Base-by-base conservation (phyloP, 2,888 invertebrate species). In the Mayetiola destructor region DNA sequence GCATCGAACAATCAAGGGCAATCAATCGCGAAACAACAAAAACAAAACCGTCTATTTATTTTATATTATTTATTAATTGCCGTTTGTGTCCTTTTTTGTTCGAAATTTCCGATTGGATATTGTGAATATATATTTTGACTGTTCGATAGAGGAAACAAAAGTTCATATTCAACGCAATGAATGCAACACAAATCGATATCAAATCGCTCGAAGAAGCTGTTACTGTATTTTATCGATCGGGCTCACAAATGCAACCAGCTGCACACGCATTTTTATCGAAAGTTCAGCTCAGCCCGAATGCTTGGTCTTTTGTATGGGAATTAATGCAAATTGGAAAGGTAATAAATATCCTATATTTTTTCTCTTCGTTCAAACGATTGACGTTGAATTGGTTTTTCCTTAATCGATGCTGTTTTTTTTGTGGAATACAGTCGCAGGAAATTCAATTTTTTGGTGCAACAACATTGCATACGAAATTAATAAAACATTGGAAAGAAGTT, bases 381-480 rank as follows among this genome's bases (percentile, higher is more conserved):
- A 18, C n/a, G 16, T 37, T 20, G 39, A 40, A 16, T n/a, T n/a
- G n/a, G n/a, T 21, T 27, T 4, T 37, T 30, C 37, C 14, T 37
- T n/a, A 48, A 54, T 14, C 10, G n/a, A 56, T 14, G 8, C 23
- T 21, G 53, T 39, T 27, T 55, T 62, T 60, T 40, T 56, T 57
- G 54, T 39, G n/a, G 55, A 60, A 75, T 77, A 52, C 69, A 91
- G 90, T 78, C 80, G 58, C 82, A 84, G 61, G 93, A 93, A 75
- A 86, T 92, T 32, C 93, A 94, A 71, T 94, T 91, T 73, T 95
- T 90, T 76, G 94, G 88, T 57, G 94, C 94, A 4, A 88, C 88
- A 54, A 91, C 91, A 27, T 72, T 95, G 21, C 88, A 94, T 66
- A 82, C 85, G 1, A 95, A 95, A 71, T 80, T 95, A 56, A 80